Base-by-base conservation (phyloP, 1,140 invertebrate genomes). In the Drosophila mayri region DNA sequence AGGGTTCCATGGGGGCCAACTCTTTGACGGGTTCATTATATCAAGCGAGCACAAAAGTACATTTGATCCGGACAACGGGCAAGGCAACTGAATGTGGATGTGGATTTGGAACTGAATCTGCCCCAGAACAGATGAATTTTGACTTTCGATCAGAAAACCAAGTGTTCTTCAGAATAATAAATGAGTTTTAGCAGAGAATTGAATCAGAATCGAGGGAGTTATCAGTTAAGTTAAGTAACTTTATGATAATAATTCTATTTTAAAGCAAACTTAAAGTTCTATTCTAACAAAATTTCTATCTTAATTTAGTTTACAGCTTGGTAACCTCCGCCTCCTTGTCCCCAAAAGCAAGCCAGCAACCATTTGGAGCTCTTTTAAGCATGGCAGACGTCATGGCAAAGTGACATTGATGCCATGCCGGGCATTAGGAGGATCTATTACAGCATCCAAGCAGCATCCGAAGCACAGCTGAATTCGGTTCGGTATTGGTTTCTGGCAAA, bases 11-110 rank as follows among this genome's bases (percentile, higher is more conserved):
- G 32, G 40, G 49, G 40, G 25, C 40, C 58, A 54, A 41, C 72
- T 76, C 71, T 75, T 85, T 80, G 72, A 84, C 83, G 81, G 59
- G 54, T 72, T 80, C 65, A 66, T 80, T 84, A 52, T 60, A 37
- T 18, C 38, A 20, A 44, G 47, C 35, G 52, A 30, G 52, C 58
- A 38, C 37, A 50, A 44, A 65, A 65, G 59, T 62, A 60, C 40
- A 65, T 65, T 61, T 65, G 38, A 64, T 64, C 20, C 55, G 52
- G 25, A 9, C 35, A 18, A 25, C 30, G 11, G 49, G 22, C 18
- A 60, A 18, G 37, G 38, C n/a, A 12, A n/a, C 9, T 18, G 28
- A 35, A 55, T 0, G 20, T 38, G 52, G 52, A 8, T 11, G 0
- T 30, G 49, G 35, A 8, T n/a, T 0, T 18, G 49, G 52, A 38